Conservation (phyloP, 1,140 invertebrate species). For the Pseudoatta argentina region DNA sequence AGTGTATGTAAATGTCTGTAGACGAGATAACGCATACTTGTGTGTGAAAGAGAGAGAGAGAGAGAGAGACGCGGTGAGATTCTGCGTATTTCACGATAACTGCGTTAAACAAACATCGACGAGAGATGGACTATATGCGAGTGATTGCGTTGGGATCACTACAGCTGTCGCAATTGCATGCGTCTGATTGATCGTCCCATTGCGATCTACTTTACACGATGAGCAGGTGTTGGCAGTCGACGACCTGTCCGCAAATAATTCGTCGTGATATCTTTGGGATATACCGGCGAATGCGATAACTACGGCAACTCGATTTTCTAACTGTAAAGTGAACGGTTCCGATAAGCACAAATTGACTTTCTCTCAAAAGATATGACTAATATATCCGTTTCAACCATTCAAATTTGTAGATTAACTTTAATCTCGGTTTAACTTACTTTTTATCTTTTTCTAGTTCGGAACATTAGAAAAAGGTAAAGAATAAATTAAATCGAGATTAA, state of each 20-base stretch:
- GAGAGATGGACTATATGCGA: conserved; percentile 26
- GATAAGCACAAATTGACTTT: neutral
- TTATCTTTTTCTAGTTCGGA: no score
- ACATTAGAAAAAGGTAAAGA: no score
- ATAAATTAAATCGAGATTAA: no score
- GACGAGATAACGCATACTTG: neutral
- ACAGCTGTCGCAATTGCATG: conserved; percentile 63
- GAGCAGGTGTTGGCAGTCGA: conserved; percentile 58
- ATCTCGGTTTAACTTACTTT: no score
- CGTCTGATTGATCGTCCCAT: conserved; percentile 53
- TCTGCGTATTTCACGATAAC: conserved; percentile 67
- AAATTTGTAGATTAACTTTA: no score
- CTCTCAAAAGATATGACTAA: neutral
- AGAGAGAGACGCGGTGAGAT: no score
- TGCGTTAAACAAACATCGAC: conserved; percentile 65
- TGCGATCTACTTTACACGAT: conserved; percentile 20
- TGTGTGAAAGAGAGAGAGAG: neutral
- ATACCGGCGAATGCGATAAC: neutral
- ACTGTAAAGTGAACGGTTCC: neutral
- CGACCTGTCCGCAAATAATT: conserved; percentile 57
- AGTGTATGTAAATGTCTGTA: conserved; percentile 18
- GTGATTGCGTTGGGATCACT: conserved; percentile 64
- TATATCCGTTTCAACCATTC: no score
- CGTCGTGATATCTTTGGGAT: conserved; percentile 8
- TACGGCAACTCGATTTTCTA: neutral